Evolutionary conservation across 2,113 vertebrate species (phyloP), one percentile per base, ranked within the genome.

Genomic region (Perca flavescens): DNA sequence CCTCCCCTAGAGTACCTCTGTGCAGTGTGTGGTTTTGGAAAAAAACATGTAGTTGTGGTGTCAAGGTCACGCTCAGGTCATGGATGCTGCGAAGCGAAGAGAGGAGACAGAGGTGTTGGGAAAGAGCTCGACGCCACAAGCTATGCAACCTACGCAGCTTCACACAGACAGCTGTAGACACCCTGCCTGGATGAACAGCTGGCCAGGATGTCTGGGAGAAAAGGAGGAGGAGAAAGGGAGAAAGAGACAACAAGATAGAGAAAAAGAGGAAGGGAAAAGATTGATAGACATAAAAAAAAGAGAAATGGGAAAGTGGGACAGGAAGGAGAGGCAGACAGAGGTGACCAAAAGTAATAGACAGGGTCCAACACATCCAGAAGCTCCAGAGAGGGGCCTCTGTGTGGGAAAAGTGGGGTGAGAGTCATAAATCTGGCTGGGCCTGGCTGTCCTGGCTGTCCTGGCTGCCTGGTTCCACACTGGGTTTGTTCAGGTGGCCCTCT

Each of bases 401-500:
- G 86, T 90, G 90, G 84, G 87, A 92, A 90, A 87, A 88, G 79
- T 83, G n/a, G 67, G 76, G 81, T 58, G 76, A 74, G 78, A 70
- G 85, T 74, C 88, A 93, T 94, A 94, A 94, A 94, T 94, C 88
- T 91, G 87, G 28, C 86, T 74, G 79, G 76, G 83, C 60, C 80
- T 77, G 56, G 78, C 84, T 74, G 76, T 84, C 60, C 80, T 77
- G 56, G 78, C 84, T 74, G 76, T 84, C 83, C 84, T 22, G 61
- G 79, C 61, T 85, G 74, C 86, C 52, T 78, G 84, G 71, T 83
- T 89, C 76, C 71, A 86, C 78, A 86, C 86, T 91, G 84, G 86
- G 91, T 94, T 94, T 94, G 89, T 93, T 93, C 90, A 94, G 92
- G 94, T 94, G 94, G 91, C 84, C 90, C 87, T 83, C 88, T 93